Conservation (phyloP, 2,888 invertebrate genomes). For the Aspidiotus destructor region DNA sequence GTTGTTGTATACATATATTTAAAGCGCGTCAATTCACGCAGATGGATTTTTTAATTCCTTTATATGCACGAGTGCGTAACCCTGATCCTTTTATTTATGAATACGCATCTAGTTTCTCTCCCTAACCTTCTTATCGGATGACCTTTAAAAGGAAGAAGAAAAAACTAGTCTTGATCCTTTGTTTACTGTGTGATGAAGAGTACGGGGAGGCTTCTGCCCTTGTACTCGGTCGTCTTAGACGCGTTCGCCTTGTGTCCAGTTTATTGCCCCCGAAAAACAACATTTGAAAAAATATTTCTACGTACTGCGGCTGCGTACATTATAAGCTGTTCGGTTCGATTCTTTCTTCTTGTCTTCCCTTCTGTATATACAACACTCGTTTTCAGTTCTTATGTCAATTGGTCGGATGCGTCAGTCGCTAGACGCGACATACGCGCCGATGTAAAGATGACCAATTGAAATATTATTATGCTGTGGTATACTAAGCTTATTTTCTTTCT, state of each 20-base stretch:
- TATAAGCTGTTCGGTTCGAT: conserved; percentile 1
- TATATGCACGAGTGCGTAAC: conserved; percentile 14
- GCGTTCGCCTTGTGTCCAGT: conserved; percentile 33
- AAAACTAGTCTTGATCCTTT: conserved; percentile 32
- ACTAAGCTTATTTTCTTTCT: background rate
- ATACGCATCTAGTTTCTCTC: conserved; percentile 18
- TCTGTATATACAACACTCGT: background rate
- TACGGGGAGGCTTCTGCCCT: conserved; percentile 30
- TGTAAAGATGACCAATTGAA: conserved; percentile 5
- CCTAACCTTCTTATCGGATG: conserved; percentile 24
- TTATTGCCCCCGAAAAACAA: conserved; percentile 29
- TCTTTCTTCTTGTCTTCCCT: conserved; percentile 3
- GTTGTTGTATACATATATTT: background rate
- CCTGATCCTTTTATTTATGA: conserved; percentile 29
- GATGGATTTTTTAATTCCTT: conserved; percentile 13
- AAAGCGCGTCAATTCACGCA: conserved; percentile 14
- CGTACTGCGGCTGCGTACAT: no score
- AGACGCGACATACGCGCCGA: conserved; percentile 8
- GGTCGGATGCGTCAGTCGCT: conserved; percentile 10
- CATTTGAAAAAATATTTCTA: conserved; percentile 12
- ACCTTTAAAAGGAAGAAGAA: conserved; percentile 23
- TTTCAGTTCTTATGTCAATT: conserved; percentile 7
- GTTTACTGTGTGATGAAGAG: conserved; percentile 12
- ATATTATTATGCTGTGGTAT: background rate
- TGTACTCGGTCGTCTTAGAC: conserved; percentile 30